These are phyloP conservation scores for Pangasius sanitwongsei DNA, from an alignment of 2,797 vertebrate genomes.

Conservation along the genomic window DNA sequence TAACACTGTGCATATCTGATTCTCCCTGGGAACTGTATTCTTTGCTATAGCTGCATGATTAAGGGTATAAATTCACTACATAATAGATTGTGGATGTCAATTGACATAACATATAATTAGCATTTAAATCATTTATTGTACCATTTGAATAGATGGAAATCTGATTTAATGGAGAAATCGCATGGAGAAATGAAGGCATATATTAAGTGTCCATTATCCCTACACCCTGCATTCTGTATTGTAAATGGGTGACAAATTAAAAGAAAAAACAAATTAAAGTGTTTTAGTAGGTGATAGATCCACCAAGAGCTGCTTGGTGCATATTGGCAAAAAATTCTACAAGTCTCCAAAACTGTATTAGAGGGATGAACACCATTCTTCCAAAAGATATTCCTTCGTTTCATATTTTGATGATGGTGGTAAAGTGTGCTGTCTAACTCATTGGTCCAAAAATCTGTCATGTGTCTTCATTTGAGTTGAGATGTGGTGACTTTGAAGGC, in stretches of 20 bases:
- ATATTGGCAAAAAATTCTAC: not conserved
- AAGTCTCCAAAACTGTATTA: not conserved
- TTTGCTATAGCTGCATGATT: not conserved
- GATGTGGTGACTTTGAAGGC: not conserved
- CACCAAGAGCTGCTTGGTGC: not conserved
- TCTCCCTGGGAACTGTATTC: not conserved
- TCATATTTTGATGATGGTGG: conserved; percentile 3
- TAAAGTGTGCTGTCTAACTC: not conserved
- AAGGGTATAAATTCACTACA: not conserved
- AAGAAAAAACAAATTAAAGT: not conserved
- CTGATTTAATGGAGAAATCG: conserved; percentile 8
- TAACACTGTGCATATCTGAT: not conserved
- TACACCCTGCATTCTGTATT: conserved; percentile 8
- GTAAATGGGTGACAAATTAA: conserved; percentile 6
- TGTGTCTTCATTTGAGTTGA: not conserved
- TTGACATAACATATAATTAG: not conserved
- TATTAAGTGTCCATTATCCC: not conserved
- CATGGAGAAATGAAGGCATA: conserved; percentile 13
- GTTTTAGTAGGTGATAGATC: no score
- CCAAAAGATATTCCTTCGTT: not conserved
- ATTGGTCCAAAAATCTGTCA: not conserved
- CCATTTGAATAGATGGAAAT: conserved; percentile 34
- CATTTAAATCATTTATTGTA: conserved; percentile 41
- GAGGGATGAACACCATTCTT: not conserved
- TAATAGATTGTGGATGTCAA: not conserved